Conservation (phyloP, 2,797 vertebrate genomes). For the Melanogrammus aeglefinus region DNA sequence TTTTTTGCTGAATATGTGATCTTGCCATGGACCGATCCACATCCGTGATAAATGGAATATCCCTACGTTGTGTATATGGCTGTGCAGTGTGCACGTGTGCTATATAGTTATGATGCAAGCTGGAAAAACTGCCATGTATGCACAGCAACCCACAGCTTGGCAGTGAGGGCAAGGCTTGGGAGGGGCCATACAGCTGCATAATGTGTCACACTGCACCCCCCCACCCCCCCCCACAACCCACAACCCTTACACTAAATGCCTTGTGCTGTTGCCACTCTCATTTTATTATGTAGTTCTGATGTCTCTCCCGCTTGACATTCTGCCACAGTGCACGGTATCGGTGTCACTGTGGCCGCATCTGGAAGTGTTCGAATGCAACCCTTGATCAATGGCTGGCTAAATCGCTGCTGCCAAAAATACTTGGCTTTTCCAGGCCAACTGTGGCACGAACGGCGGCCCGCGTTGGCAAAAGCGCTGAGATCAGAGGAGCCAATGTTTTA, state of each 20-base stretch:
- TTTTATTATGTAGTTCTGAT: constrained; percentile 17
- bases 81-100: constrained; percentile 6
- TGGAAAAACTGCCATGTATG: not conserved
- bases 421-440: constrained; percentile 34
- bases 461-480: constrained; percentile 52
- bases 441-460: constrained; percentile 43
- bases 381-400: constrained; percentile 55
- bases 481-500: constrained; percentile 56
- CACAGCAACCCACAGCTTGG: constrained; percentile 10
- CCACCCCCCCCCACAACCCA: constrained; percentile 4
- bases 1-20: too few species aligned
- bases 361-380: constrained; percentile 54
- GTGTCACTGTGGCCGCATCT: constrained; percentile 44
- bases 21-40: not conserved
- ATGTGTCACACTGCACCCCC: constrained; percentile 19
- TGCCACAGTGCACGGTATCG: constrained; percentile 27
- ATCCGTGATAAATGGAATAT: not conserved
- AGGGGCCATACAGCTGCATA: constrained; percentile 14
- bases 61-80: constrained; percentile 4
- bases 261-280: constrained; percentile 1
- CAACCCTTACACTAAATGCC: constrained; percentile 9
- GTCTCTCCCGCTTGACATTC: constrained; percentile 19
- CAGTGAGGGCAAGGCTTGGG: not conserved
- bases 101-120: not conserved
- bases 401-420: constrained; percentile 47